Evolutionary conservation across 2,113 vertebrate species (phyloP), one percentile per base, ranked within the genome.

Genomic region (Epinephelus fuscoguttatus): DNA sequence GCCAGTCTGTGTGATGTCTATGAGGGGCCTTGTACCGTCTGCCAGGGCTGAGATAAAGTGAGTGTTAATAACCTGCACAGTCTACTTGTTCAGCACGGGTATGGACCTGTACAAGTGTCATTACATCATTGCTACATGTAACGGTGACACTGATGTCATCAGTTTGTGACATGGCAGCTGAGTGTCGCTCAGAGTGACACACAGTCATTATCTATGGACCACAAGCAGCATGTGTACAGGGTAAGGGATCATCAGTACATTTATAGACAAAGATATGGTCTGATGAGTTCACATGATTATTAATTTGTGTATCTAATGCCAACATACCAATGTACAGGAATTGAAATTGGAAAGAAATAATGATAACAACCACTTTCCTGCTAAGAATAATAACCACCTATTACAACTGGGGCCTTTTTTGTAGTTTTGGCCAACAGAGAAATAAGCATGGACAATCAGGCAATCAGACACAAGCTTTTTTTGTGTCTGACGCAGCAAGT

Each of bases 61-160:
- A 85, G 77, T 27, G 66, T 83, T 89, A 85, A 91, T 76, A 88
- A 77, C 81, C 78, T 49, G 76, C 66, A 76, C 52, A 25, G 30
- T 59, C 25, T 11, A 56, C 80, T 63, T 81, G 81, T 84, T 86
- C 83, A 53, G 60, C 67, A 18, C 52, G 15, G 64, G n/a, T 37
- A 17, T 53, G 63, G 57, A 71, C 74, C 85, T 40, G 85, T 71
- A 71, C 59, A 70, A 74, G 81, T 73, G 77, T 81, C 88, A 84
- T 83, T 91, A 91, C 89, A 85, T 88, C 77, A 90, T 55, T 70
- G 78, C 62, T 75, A 68, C 85, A 78, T 84, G 71, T 42, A 78
- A 61, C n/a, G 14, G 13, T 81, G 88, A 88, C 86, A 83, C 50
- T 56, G 71, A 63, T 86, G 80, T 78, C 82, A 81, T 77, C 76